A percentile compares a stretch with the other conserved stretches of the same genome.
Evolutionary conservation across 2,797 vertebrate species (phyloP).

Genomic region (Sebastes itinus): DNA sequence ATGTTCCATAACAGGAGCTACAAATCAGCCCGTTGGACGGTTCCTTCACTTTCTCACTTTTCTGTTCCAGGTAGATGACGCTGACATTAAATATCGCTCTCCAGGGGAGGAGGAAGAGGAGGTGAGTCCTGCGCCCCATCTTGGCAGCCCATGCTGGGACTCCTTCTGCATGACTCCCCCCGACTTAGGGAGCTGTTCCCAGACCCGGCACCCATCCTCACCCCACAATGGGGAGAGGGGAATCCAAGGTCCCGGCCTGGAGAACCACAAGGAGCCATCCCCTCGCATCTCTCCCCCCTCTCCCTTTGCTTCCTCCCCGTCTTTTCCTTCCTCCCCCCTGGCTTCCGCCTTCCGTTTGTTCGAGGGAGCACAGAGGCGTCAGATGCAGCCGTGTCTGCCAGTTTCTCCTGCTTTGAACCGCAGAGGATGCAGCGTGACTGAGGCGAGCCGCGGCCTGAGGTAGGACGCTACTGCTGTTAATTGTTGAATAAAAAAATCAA

Average conservation of each 20-base stretch:
- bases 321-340: conserved; percentile 73
- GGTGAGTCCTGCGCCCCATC: conserved; percentile 46
- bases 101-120: conserved; percentile 59
- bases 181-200: conserved; percentile 48
- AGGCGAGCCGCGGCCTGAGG: conserved; percentile 85
- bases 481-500: neutral
- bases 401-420: conserved; percentile 76
- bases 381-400: conserved; percentile 60
- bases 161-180: conserved; percentile 38
- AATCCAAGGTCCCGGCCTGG: conserved; percentile 17
- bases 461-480: conserved; percentile 55
- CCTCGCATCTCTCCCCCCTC: conserved; percentile 52
- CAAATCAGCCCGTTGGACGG: neutral
- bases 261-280: conserved; percentile 49
- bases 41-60: conserved; percentile 4
- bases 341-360: conserved; percentile 70
- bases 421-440: conserved; percentile 72
- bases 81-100: conserved; percentile 77
- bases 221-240: conserved; percentile 22
- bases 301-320: conserved; percentile 52
- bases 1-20: neutral
- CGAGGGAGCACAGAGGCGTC: conserved; percentile 62
- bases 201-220: conserved; percentile 49
- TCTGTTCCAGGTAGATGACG: conserved; percentile 80
- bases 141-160: conserved; percentile 67